Evolutionary conservation across 2,113 vertebrate genomes (phyloP).

Genomic region (Baryphthengus martii): DNA sequence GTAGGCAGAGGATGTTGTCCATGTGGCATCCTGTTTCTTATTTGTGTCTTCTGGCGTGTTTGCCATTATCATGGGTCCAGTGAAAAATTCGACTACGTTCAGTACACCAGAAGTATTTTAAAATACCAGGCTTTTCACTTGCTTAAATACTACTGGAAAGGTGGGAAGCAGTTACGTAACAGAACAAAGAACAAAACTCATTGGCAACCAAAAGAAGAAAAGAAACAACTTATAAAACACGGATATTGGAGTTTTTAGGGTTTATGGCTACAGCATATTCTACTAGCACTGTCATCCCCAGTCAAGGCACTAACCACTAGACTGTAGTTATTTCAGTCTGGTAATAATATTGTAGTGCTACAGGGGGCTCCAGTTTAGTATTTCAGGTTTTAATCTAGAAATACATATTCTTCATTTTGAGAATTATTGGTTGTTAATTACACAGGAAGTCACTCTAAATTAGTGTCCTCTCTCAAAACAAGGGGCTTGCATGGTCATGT

Average conservation of each 20-base stretch:
- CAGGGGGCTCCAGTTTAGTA: background rate
- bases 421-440: background rate
- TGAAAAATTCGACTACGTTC: background rate
- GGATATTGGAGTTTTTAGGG: too few relatives aligned
- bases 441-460: background rate
- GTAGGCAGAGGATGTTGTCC: background rate
- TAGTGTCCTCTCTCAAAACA: background rate
- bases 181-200: background rate
- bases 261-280: background rate
- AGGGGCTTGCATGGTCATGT: background rate
- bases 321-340: background rate
- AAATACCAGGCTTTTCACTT: background rate
- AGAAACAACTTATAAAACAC: background rate
- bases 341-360: background rate
- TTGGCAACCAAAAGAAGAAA: background rate
- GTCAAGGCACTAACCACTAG: background rate
- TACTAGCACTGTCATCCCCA: rapidly evolving
- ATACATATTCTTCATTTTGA: background rate
- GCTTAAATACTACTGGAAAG: background rate
- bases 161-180: background rate
- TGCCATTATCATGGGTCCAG: background rate
- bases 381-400: background rate
- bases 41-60: background rate
- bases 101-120: background rate
- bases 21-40: background rate